A percentile compares a stretch with the other conserved stretches of the same genome.
Conservation (phyloP, 2,113 vertebrate genomes). For the Asarcornis scutulata region DNA sequence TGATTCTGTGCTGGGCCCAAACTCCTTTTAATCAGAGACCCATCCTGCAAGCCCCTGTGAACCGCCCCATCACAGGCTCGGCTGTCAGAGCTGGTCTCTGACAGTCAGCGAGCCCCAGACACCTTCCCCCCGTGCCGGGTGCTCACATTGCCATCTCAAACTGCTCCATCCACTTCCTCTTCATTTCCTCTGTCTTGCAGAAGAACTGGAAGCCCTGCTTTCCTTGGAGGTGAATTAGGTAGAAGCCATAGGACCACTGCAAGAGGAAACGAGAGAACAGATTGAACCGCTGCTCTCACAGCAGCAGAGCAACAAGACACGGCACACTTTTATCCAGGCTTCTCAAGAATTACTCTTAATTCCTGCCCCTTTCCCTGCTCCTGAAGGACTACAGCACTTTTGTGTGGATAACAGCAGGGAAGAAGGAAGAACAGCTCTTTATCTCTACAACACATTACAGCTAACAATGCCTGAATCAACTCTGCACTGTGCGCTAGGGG, state of each 20-base stretch:
- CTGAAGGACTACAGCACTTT: not conserved
- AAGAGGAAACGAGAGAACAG: not conserved
- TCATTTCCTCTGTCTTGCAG: constrained; percentile 98
- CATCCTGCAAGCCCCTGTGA: rapidly evolving
- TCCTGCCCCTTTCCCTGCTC: not conserved
- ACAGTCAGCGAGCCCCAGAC: not conserved
- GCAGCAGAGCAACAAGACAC: not conserved
- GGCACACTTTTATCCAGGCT: rapidly evolving
- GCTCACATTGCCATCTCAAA: constrained; percentile 99
- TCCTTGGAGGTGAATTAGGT: constrained; percentile 94
- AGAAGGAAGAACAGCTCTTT: not conserved
- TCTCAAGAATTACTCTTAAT: not conserved
- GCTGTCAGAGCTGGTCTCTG: not conserved
- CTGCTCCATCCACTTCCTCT: constrained; percentile 99
- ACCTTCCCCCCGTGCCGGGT: rapidly evolving
- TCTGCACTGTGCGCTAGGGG: not conserved
- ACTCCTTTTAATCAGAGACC: not conserved
- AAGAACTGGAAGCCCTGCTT: constrained; percentile 99
- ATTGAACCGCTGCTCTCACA: rapidly evolving
- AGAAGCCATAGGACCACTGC: constrained; percentile 99
- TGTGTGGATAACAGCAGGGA: not conserved
- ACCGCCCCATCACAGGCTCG: not conserved
- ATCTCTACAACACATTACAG: not conserved
- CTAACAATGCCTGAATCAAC: not conserved
- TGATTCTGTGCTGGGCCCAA: not conserved